Evolutionary conservation across 2,888 invertebrate species (phyloP).

Genomic region (Drosophila mimica): DNA sequence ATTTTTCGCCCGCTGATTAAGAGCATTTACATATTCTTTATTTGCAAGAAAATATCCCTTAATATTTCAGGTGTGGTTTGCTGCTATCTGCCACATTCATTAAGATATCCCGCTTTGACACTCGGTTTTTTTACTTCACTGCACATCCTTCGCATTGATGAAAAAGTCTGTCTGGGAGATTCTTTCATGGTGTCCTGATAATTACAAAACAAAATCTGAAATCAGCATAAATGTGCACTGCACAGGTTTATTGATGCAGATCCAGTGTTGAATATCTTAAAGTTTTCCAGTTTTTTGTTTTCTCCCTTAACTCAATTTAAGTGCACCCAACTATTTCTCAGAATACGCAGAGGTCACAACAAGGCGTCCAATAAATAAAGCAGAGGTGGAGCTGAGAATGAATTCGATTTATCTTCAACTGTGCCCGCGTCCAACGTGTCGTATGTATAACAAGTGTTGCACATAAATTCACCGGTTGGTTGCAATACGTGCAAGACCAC

Average conservation of each 20-base stretch:
- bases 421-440: constrained; percentile 63
- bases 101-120: background rate
- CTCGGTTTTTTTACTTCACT: constrained; percentile 6
- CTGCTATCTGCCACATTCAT: background rate
- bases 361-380: constrained; percentile 64
- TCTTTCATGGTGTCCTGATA: background rate
- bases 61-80: background rate
- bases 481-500: constrained; percentile 41
- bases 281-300: background rate
- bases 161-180: background rate
- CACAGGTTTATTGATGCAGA: constrained; percentile 1
- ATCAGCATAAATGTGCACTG: constrained; percentile 5
- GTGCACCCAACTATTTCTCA: background rate
- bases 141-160: background rate
- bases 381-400: constrained; percentile 37
- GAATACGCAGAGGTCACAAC: background rate
- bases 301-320: background rate
- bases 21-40: background rate
- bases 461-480: constrained; percentile 52
- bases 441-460: constrained; percentile 60
- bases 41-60: background rate
- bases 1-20: no score
- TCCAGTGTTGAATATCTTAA: background rate
- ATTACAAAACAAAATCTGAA: constrained; percentile 4
- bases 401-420: constrained; percentile 70